These are phyloP conservation scores for Chaetops frenatus DNA, from an alignment of 2,113 vertebrate genomes.

Conservation along the genomic window DNA sequence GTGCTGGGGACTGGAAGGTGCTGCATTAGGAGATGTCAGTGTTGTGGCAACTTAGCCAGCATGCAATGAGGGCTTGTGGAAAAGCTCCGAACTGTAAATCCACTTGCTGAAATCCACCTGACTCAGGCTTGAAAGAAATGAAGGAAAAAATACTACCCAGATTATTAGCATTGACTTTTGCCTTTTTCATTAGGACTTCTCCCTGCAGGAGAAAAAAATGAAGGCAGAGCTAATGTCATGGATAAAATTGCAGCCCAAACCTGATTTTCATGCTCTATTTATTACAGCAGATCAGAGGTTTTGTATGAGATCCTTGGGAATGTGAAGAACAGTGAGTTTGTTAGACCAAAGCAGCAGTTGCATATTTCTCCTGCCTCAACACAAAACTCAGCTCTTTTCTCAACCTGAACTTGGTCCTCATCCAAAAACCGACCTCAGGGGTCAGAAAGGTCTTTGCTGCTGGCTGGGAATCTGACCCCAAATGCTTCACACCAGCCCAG, in stretches of 20 bases:
- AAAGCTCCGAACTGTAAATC: not conserved
- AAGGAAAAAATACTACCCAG: not conserved
- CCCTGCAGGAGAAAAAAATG: conserved; percentile 32
- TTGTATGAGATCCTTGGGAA: conserved; percentile 54
- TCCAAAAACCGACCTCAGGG: not conserved
- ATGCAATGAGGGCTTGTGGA: not conserved
- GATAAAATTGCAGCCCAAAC: conserved; percentile 61
- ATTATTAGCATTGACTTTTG: conserved; percentile 9
- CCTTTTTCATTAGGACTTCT: conserved; percentile 11
- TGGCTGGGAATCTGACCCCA: not conserved
- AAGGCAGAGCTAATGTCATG: conserved; percentile 59
- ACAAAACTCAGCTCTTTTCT: not conserved
- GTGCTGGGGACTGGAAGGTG: not conserved
- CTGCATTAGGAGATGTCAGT: not conserved
- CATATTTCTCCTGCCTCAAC: not conserved
- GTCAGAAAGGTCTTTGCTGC: not conserved
- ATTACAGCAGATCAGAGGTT: conserved; percentile 49
- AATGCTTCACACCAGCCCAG: not conserved
- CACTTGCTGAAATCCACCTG: not conserved
- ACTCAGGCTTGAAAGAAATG: not conserved
- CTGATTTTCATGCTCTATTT: conserved; percentile 74
- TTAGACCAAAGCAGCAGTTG: not conserved
- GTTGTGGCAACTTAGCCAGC: not conserved
- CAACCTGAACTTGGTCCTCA: not conserved
- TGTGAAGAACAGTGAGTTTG: conserved; percentile 24